These are phyloP conservation scores for Apotomis turbidana DNA, from an alignment of 2,888 invertebrate genomes.

Conservation along the genomic window DNA sequence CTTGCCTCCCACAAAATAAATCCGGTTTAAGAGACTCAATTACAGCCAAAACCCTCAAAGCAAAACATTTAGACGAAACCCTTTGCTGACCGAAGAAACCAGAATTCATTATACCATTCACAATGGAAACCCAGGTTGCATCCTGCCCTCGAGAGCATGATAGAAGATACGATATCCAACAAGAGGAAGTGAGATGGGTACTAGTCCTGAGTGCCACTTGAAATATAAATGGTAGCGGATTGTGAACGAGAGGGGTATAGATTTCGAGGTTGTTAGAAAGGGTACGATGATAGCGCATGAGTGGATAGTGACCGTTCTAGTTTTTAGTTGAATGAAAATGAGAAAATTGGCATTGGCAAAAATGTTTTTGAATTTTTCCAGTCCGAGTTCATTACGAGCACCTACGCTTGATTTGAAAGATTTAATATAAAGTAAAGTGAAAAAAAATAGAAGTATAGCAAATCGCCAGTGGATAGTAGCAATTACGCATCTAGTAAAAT, in stretches of 20 bases:
- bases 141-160: constrained; percentile 40
- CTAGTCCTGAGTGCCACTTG: constrained; percentile 66
- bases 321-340: constrained; percentile 28
- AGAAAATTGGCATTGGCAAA: constrained; percentile 26
- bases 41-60: constrained; percentile 35
- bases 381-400: background rate
- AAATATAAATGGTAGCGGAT: constrained; percentile 81
- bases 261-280: constrained; percentile 34
- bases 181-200: constrained; percentile 58
- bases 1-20: constrained; percentile 3
- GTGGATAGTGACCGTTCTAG: constrained; percentile 42
- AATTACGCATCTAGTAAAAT: too few relatives aligned
- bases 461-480: too few relatives aligned
- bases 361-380: constrained; percentile 1
- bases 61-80: constrained; percentile 47
- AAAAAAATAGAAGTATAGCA: too few relatives aligned
- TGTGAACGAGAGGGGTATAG: constrained; percentile 53
- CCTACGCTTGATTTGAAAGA: background rate
- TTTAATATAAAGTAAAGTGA: background rate
- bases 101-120: constrained; percentile 41
- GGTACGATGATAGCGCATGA: constrained; percentile 43
- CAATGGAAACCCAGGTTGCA: constrained; percentile 44
- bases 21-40: constrained; percentile 29
- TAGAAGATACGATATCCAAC: constrained; percentile 23
- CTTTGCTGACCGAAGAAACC: constrained; percentile 48